Evolutionary conservation across 2,113 vertebrate genomes (phyloP).

Genomic region (Sapayoa aenigma): DNA sequence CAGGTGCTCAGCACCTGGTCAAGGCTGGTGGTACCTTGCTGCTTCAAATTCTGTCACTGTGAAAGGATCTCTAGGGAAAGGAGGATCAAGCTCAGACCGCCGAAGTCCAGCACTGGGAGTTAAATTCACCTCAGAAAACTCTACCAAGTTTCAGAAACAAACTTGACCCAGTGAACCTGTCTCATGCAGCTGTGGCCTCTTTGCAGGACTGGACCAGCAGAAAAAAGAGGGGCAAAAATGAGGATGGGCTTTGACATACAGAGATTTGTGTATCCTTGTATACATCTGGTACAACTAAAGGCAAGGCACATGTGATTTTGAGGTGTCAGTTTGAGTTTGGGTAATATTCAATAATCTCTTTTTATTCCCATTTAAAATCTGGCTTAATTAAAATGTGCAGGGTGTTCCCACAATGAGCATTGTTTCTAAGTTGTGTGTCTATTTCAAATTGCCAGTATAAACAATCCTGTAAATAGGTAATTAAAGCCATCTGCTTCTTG

Average conservation of each 20-base stretch:
- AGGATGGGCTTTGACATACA: neutral
- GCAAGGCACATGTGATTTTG: neutral
- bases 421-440: constrained; percentile 68
- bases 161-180: neutral
- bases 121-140: neutral
- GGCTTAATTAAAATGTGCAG: constrained; percentile 68
- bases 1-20: neutral
- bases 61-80: neutral
- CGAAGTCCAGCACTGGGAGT: rapidly evolving
- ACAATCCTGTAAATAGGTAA: constrained; percentile 74
- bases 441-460: constrained; percentile 72
- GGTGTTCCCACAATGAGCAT: constrained; percentile 68
- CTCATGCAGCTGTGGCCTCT: neutral
- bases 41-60: neutral
- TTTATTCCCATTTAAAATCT: constrained; percentile 59
- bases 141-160: neutral
- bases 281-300: neutral
- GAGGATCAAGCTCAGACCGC: neutral
- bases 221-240: neutral
- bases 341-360: constrained; percentile 60
- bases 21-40: rapidly evolving
- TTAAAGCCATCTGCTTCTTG: constrained; percentile 77
- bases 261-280: neutral
- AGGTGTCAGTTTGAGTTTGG: constrained; percentile 40
- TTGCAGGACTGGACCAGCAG: neutral